Percentiles rank a stretch among this genome's conserved stretches.
These are phyloP conservation scores for Drosophila conformis DNA, from an alignment of 2,888 invertebrate species.

Conservation along the genomic window DNA sequence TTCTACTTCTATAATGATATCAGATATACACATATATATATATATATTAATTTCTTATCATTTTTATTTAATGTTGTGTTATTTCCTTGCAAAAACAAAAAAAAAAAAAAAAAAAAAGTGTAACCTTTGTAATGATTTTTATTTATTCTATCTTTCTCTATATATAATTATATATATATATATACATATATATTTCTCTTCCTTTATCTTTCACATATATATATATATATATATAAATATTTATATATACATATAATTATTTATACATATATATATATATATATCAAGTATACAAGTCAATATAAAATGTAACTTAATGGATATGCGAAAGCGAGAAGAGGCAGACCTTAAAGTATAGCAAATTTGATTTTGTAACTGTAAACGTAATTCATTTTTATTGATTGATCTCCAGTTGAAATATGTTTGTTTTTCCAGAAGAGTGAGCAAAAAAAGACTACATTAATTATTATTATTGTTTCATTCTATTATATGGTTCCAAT, in stretches of 20 bases:
- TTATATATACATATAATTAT: slow-evolving; percentile 11
- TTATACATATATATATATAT: not conserved
- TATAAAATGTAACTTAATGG: slow-evolving; percentile 9
- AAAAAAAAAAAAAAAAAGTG: not conserved
- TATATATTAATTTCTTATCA: slow-evolving; percentile 2
- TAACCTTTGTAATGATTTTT: slow-evolving; percentile 38
- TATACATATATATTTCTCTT: slow-evolving; percentile 7
- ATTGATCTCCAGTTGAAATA: slow-evolving; percentile 16
- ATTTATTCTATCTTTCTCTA: slow-evolving; percentile 19
- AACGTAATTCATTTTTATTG: slow-evolving; percentile 26
- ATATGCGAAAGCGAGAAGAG: slow-evolving; percentile 33
- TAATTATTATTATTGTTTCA: slow-evolving; percentile 38
- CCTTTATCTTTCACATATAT: slow-evolving; percentile 5
- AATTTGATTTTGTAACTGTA: slow-evolving; percentile 36
- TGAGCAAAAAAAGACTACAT: slow-evolving; percentile 28
- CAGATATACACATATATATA: slow-evolving; percentile 23
- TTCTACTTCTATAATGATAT: slow-evolving; percentile 31
- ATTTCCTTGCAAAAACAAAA: slow-evolving; percentile 23
- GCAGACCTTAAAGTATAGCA: slow-evolving; percentile 33
- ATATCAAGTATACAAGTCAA: slow-evolving; percentile 12
- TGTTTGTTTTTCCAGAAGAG: slow-evolving; percentile 18
- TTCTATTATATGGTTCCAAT: slow-evolving; percentile 15
- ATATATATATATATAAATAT: slow-evolving; percentile 5
- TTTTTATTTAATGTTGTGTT: slow-evolving; percentile 34
- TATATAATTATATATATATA: slow-evolving; percentile 6